Base-by-base conservation (phyloP, 2,113 vertebrate genomes). In the Ifrita kowaldi region DNA sequence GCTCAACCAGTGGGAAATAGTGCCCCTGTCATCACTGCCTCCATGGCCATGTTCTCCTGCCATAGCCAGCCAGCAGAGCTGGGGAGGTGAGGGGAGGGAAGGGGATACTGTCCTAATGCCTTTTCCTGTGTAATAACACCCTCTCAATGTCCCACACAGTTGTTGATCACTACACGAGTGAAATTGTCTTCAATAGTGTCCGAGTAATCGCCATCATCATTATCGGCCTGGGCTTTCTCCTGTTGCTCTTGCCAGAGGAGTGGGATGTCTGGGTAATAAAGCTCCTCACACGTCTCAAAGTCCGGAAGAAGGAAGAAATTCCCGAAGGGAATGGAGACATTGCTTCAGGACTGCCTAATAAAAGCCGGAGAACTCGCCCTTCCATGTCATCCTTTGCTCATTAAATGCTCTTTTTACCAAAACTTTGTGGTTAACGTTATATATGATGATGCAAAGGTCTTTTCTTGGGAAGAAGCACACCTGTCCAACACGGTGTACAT, bases 181-280 rank as follows among this genome's bases (percentile, higher is more conserved):
- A 99, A 94, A 99, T 99, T 64, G 93, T 98, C 96, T 99, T 99
- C 98, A 99, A 99, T 87, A 98, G 98, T 6, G 99, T 99, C 87
- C 98, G 99, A 56, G 98, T 99, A 95, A 99, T 99, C 2, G 99
- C 99, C 62, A 98, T 99, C 89, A 94, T 98, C 97, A 99, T 99
- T 97, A 99, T 99, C 65, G 99, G 99, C 97, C 97, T 99, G 98
- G 99, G 99, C 75, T 99, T 99, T 97, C 99, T 99, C 86, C 98
- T 99, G 94, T 97, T 99, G 97, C 98, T 99, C 80, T 95, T 99
- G 93, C 99, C 99, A 0, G 99, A 99, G 94, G 99, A 99, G 95
- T 99, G 99, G 99, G 99, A 99, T 39, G 98, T 98, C 96, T 99
- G 99, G 97, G 95, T 99, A 93, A 98, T 99, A 96, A 98, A 98